Base-by-base conservation (phyloP, 2,888 invertebrate genomes). In the Melitaea athalia region DNA sequence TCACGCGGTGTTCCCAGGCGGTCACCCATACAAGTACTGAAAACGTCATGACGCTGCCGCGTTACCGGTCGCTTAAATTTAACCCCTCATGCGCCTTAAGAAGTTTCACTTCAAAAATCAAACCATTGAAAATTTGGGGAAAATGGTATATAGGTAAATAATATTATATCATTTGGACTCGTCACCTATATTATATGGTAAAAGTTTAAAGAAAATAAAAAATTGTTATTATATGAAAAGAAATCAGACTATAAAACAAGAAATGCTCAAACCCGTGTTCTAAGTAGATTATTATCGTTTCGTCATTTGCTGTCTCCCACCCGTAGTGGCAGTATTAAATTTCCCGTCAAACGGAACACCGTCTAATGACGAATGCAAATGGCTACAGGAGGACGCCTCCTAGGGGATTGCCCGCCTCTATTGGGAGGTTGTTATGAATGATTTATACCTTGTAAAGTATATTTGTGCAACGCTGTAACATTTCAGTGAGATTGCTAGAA, bases 321-420 rank as follows among this genome's bases (percentile, higher is more conserved):
- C 42, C 45, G 61, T 47, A 47, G 45, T 52, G 52, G 14, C 24
- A 55, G 24, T 47, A 61, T 47, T 47, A 61, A 67, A 61, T 61
- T 47, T 61, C 61, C 47, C 61, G 61, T 61, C 66, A 67, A 67
- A 67, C 61, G 61, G 47, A 55, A 55, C 66, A 67, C 47, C 55
- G 66, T 67, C 61, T 67, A 66, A 66, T 66, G 66, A 53, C 24
- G 66, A 61, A 66, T 66, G 66, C 55, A 62, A 67, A 62, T 67
- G 61, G 66, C 66, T 61, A 55, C 61, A 61, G 61, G 66, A 52
- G 59, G 52, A n/a, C 61, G 66, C 47, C 61, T 49, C 66, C 66
- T 67, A 10, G n/a, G 66, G 66, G 66, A 61, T 49, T 55, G 53
- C 38, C 33, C 52, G 55, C n/a, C n/a, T 42, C 62, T 53, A 38